These are phyloP conservation scores for Chaenocephalus aceratus DNA, from an alignment of 2,113 vertebrate genomes.

Conservation along the genomic window DNA sequence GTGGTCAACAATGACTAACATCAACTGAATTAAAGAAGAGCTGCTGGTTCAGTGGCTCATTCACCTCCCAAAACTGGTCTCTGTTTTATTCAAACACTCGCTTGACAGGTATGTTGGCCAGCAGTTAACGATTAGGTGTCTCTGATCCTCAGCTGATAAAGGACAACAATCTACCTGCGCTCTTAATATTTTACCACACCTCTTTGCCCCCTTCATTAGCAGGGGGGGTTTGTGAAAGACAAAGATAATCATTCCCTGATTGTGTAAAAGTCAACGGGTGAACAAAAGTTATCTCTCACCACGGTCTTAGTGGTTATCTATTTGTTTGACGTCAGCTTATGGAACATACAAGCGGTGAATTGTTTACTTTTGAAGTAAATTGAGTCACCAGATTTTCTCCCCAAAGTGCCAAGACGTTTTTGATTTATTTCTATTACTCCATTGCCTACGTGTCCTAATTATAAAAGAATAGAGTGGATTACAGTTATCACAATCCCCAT, in stretches of 20 bases:
- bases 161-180: conserved; percentile 30
- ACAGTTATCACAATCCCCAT: conserved; percentile 52
- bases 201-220: conserved; percentile 12
- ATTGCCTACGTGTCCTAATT: conserved; percentile 34
- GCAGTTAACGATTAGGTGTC: conserved; percentile 61
- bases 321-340: conserved; percentile 18
- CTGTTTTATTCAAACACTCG: conserved; percentile 40
- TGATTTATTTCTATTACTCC: conserved; percentile 52
- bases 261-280: conserved; percentile 40
- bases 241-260: conserved; percentile 53
- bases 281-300: conserved; percentile 27
- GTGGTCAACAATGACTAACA: not conserved
- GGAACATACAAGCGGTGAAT: not conserved
- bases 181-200: conserved; percentile 50
- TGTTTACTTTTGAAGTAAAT: not conserved
- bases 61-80: not conserved
- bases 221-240: conserved; percentile 47
- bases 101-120: conserved; percentile 44
- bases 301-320: conserved; percentile 16
- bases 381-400: not conserved
- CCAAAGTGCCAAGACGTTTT: conserved; percentile 44
- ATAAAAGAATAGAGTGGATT: conserved; percentile 66
- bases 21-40: conserved; percentile 3
- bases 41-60: not conserved
- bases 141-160: conserved; percentile 73